Percentiles rank a stretch among this genome's conserved stretches.
Evolutionary conservation across 2,888 invertebrate genomes (phyloP).

Genomic region (Drosophila parthenogenetica): DNA sequence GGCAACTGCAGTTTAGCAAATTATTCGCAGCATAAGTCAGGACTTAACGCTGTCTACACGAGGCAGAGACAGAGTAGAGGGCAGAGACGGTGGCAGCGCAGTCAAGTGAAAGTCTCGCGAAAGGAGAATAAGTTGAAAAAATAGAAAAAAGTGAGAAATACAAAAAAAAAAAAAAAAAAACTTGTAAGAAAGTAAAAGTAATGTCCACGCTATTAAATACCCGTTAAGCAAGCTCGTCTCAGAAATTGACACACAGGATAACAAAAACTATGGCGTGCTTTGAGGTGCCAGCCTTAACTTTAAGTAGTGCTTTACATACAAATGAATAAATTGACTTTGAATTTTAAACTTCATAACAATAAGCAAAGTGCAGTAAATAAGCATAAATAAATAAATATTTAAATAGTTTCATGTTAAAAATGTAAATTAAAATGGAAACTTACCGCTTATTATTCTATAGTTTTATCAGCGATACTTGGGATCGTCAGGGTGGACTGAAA

Average conservation of each 20-base stretch:
- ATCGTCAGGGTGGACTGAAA: too few species aligned
- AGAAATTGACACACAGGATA: not conserved
- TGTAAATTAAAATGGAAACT: too few species aligned
- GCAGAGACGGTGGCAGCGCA: slow-evolving; percentile 25
- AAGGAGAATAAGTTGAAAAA: slow-evolving; percentile 48
- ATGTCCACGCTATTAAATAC: not conserved
- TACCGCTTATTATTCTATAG: too few species aligned
- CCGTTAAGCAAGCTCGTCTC: not conserved
- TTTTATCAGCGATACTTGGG: too few species aligned
- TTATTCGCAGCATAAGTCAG: slow-evolving; percentile 78
- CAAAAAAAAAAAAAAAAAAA: not conserved
- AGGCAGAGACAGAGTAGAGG: slow-evolving; percentile 10
- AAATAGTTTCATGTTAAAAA: too few species aligned
- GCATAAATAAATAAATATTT: too few species aligned
- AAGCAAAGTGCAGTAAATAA: too few species aligned
- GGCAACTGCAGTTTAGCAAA: slow-evolving; percentile 70
- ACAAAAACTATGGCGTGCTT: not conserved
- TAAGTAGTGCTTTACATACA: too few species aligned
- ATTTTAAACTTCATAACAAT: too few species aligned
- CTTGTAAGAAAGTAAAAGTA: not conserved
- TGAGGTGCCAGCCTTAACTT: not conserved
- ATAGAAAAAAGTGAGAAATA: slow-evolving; percentile 21
- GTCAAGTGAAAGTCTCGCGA: slow-evolving; percentile 55
- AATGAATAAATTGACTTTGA: too few species aligned
- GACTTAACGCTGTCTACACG: slow-evolving; percentile 60